Conservation (phyloP, 2,797 vertebrate species). For the Furcifer pardalis region DNA sequence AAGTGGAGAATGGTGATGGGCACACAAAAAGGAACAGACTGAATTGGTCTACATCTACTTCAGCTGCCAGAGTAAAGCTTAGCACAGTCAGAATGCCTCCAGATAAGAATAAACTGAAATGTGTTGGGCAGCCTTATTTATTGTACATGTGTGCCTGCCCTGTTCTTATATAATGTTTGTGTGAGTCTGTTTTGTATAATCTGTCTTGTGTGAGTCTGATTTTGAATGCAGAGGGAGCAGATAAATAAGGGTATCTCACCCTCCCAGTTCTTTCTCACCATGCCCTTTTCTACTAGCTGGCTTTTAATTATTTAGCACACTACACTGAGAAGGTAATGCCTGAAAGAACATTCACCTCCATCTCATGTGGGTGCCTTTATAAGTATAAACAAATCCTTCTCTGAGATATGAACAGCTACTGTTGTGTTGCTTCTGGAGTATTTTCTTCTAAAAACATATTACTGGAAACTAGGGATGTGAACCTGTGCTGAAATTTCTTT, state of each 20-base stretch:
- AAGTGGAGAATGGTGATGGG: not conserved
- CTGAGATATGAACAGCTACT: no score
- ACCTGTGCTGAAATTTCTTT: no score
- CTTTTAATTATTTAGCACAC: not conserved
- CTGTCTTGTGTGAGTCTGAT: not conserved
- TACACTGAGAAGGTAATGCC: not conserved
- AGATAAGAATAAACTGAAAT: not conserved
- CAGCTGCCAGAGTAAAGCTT: not conserved
- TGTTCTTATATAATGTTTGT: not conserved
- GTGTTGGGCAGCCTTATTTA: not conserved
- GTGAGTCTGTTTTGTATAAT: not conserved
- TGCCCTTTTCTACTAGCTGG: not conserved
- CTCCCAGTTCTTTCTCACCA: not conserved
- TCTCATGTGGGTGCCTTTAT: not conserved
- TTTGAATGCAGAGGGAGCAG: not conserved
- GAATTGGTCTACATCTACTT: not conserved
- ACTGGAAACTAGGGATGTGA: no score
- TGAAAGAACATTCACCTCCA: not conserved
- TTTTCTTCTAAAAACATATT: no score
- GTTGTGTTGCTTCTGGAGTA: no score
- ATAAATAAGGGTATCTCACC: not conserved
- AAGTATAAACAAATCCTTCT: not conserved
- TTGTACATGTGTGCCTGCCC: not conserved
- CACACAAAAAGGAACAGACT: not conserved
- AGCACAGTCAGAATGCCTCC: not conserved